Evolutionary conservation across 1,140 invertebrate species (phyloP).

Genomic region (Drosophila parabipectinata): DNA sequence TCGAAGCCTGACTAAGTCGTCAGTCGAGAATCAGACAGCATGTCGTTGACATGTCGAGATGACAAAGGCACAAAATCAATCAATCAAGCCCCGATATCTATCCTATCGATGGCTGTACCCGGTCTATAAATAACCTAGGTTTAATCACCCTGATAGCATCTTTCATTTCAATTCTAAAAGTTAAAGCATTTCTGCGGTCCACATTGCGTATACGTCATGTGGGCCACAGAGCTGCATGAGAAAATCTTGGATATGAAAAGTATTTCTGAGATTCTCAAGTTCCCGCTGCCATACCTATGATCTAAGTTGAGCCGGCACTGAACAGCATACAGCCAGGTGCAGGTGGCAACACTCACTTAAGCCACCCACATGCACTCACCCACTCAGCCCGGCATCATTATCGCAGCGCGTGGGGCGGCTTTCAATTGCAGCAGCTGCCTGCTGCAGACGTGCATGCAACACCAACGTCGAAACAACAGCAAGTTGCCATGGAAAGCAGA

Average conservation of each 20-base stretch:
- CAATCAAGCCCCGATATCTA: slow-evolving; percentile 30
- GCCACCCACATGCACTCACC: slow-evolving; percentile 20
- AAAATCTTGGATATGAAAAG: slow-evolving; percentile 9
- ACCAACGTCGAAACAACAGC: slow-evolving; percentile 36
- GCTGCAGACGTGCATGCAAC: slow-evolving; percentile 19
- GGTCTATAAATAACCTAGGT: not conserved
- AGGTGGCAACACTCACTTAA: slow-evolving; percentile 49
- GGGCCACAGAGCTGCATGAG: slow-evolving; percentile 25
- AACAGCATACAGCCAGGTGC: slow-evolving; percentile 23
- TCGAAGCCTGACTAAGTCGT: not conserved
- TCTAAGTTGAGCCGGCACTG: slow-evolving; percentile 28
- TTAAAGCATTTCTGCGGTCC: slow-evolving; percentile 16
- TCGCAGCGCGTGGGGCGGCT: slow-evolving; percentile 9
- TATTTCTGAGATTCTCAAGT: not conserved
- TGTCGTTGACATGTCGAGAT: slow-evolving; percentile 11
- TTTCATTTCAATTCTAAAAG: slow-evolving; percentile 8
- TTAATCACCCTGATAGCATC: too few relatives aligned
- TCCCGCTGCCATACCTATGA: slow-evolving; percentile 59
- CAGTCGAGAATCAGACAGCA: slow-evolving; percentile 15
- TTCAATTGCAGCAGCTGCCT: slow-evolving; percentile 56
- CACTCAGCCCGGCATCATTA: slow-evolving; percentile 12
- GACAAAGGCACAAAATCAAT: slow-evolving; percentile 23
- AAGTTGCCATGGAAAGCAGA: slow-evolving; percentile 10
- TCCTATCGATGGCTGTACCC: slow-evolving; percentile 4
- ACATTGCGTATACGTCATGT: slow-evolving; percentile 76